Evolutionary conservation across 1,140 invertebrate genomes (phyloP).

Genomic region (Leptopilina clavipes): DNA sequence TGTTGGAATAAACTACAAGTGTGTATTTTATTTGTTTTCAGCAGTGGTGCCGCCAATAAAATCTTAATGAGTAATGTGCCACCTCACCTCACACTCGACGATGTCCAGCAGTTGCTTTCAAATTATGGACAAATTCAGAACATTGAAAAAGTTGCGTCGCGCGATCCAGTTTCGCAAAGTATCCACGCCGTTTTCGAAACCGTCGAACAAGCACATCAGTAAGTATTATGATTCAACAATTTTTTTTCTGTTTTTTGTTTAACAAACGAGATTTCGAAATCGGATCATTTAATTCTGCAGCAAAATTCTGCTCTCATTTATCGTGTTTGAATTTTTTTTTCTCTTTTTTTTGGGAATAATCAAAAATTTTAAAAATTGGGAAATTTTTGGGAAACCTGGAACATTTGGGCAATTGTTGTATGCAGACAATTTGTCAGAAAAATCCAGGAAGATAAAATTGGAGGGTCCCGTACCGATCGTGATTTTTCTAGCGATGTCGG

Average conservation of each 20-base stretch:
- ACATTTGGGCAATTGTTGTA: slow-evolving; percentile 31
- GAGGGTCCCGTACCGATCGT: slow-evolving; percentile 1
- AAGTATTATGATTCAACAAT: slow-evolving; percentile 72
- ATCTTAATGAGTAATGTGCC: slow-evolving; percentile 91
- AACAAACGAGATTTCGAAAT: no score
- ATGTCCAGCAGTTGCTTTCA: slow-evolving; percentile 87
- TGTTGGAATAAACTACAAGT: neutral
- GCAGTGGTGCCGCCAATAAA: slow-evolving; percentile 83
- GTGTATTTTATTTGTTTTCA: slow-evolving; percentile 51
- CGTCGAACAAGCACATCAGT: slow-evolving; percentile 92
- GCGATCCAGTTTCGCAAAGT: slow-evolving; percentile 85
- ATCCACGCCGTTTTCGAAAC: slow-evolving; percentile 91
- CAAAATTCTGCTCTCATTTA: no score
- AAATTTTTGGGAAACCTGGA: neutral
- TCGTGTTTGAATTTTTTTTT: neutral
- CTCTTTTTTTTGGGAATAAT: neutral
- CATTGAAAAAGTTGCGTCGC: slow-evolving; percentile 87
- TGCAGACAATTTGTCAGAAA: slow-evolving; percentile 23
- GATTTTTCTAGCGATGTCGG: slow-evolving; percentile 1
- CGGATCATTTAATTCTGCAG: no score
- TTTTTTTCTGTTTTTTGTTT: neutral
- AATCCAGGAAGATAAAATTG: slow-evolving; percentile 15
- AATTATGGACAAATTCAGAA: slow-evolving; percentile 88
- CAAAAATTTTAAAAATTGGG: neutral
- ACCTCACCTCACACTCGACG: slow-evolving; percentile 85